Base-by-base conservation (phyloP, 92 coral and sea anemone species). In the Paramuricea clavata region DNA sequence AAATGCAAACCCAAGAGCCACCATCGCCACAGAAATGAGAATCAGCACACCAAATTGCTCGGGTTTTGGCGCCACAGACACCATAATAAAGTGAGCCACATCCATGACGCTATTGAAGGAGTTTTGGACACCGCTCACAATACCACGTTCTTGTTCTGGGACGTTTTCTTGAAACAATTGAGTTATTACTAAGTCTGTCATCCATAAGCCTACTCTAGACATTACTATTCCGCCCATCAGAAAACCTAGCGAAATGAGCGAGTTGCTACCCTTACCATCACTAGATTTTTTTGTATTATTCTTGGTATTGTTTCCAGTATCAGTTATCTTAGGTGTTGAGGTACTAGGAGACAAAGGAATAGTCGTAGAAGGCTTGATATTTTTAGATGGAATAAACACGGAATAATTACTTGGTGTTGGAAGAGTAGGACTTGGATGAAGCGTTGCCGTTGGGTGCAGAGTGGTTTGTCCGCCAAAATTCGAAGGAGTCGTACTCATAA, bases 171-270 rank as follows among this genome's bases (percentile, higher is more conserved):
- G 99, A 39, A 89, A 92, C 17, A 96, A 90, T 83, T 96, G 99
- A 2, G 96, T 87, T 54, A 94, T 91, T 60, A 93, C 82, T 42
- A 96, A 82, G 74, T 96, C 99, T 6, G 98, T 89, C 91, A 93
- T 61, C 99, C 99, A 96, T 69, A 96, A 89, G 1, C 99, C 99
- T 25, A 93, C 83, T 36, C 99, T 95, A 13, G 97, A 96, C 44
- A 92, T 49, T 35, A 92, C 93, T 34, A 94, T 93, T 16, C 99
- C 99, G 16, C 93, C 92, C 69, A 96, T 78, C 15, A 96, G 91
- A 26, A 96, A 78, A 35, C 92, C 89, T n/a, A 96, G 83, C 25
- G 99, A 96, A 80, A 93, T 34, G 87, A 90, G 91, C 8, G 98
- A 94, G 44, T 88, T 90, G 15, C 82, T 62, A 52, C 61, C 41